Conservation (phyloP, 2,113 vertebrate species). For the Gymnorhina tibicen region DNA sequence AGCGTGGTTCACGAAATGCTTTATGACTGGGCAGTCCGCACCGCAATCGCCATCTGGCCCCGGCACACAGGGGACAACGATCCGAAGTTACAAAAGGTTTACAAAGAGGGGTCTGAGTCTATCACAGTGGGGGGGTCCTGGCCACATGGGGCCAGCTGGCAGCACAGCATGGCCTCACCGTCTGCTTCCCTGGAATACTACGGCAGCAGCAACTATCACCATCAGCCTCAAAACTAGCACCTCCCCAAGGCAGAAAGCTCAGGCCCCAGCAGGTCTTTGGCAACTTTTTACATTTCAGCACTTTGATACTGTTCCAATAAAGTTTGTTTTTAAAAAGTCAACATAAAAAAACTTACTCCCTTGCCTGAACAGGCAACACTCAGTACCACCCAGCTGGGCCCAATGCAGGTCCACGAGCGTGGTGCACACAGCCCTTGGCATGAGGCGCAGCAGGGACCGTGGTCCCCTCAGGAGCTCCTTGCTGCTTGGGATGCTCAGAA, state of each 20-base stretch:
- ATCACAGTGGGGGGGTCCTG: neutral
- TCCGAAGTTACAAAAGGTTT: neutral
- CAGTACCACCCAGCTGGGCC: too few species aligned
- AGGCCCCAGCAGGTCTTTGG: neutral
- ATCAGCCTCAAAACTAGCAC: neutral
- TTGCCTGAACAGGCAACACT: neutral
- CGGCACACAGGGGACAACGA: fast-evolving
- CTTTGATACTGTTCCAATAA: neutral
- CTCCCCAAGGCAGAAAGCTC: neutral
- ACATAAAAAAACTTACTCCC: neutral
- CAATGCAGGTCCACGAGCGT: fast-evolving
- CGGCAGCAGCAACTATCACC: neutral
- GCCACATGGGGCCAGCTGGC: too few species aligned
- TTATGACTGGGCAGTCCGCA: neutral
- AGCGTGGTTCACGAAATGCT: neutral
- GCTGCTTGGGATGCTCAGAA: neutral
- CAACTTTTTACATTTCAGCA: neutral
- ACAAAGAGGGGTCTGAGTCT: neutral
- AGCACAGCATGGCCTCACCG: fast-evolving
- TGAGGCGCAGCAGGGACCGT: fast-evolving
- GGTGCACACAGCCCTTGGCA: neutral
- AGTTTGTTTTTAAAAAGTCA: neutral
- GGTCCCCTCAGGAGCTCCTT: neutral
- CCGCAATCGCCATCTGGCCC: fast-evolving
- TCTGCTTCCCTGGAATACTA: neutral